Evolutionary conservation across 2,888 invertebrate species (phyloP).

Genomic region (Acleris literana): DNA sequence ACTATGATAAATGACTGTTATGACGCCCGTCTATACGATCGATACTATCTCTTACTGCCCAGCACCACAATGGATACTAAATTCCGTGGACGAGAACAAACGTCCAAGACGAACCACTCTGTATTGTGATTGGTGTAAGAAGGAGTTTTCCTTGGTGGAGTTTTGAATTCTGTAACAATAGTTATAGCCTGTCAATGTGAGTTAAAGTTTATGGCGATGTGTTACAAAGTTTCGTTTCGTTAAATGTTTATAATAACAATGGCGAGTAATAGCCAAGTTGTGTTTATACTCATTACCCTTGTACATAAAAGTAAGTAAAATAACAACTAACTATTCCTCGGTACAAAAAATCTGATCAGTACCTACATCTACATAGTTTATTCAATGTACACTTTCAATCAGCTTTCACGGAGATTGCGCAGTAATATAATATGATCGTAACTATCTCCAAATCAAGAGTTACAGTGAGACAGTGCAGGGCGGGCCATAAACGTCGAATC

Average conservation of each 20-base stretch:
- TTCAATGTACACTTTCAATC: conserved; percentile 27
- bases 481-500: conserved; percentile 78
- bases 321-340: too few species aligned
- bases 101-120: conserved; percentile 11
- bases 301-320: too few species aligned
- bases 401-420: conserved; percentile 28
- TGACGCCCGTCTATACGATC: conserved; percentile 68
- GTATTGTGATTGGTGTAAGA: conserved; percentile 22
- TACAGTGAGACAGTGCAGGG: conserved; percentile 61
- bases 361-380: conserved; percentile 1
- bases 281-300: too few species aligned
- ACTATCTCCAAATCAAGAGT: conserved; percentile 61
- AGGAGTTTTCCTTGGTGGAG: background rate
- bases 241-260: too few species aligned
- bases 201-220: conserved; percentile 2
- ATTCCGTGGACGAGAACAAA: conserved; percentile 25
- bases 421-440: conserved; percentile 50
- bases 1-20: conserved; percentile 72
- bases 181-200: too few species aligned
- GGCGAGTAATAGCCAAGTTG: too few species aligned
- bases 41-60: conserved; percentile 44
- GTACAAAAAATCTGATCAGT: background rate
- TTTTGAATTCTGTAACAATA: background rate
- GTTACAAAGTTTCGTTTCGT: conserved; percentile 29
- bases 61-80: conserved; percentile 30